These are phyloP conservation scores for Himalopsyche anomala DNA, from an alignment of 2,888 invertebrate species.

Conservation along the genomic window DNA sequence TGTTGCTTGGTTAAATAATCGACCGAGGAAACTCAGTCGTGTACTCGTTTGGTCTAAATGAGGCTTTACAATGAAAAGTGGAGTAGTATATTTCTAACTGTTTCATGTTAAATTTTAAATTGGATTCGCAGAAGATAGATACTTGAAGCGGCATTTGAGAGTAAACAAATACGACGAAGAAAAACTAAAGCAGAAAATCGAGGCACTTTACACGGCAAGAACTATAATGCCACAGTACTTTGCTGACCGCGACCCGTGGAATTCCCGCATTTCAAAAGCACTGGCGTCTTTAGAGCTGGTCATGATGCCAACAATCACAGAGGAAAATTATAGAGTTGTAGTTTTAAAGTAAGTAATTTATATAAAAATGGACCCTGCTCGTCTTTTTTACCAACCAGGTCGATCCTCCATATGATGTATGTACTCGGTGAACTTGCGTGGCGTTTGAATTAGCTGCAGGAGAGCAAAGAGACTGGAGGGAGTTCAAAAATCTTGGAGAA, in stretches of 20 bases:
- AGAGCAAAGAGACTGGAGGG: no score
- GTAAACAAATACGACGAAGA: not conserved
- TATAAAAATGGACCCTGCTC: no score
- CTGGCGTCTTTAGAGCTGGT: conserved; percentile 5
- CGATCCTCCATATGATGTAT: no score
- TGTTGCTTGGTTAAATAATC: no score
- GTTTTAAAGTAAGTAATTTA: not conserved
- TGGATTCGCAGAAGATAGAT: not conserved
- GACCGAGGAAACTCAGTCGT: no score
- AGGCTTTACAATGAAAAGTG: no score
- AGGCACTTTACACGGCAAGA: not conserved
- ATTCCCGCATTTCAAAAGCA: not conserved
- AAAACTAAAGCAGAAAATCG: conserved; percentile 15
- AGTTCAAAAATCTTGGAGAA: no score
- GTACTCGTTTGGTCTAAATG: no score
- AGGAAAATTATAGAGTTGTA: conserved; percentile 8
- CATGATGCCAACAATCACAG: not conserved
- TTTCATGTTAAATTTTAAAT: not conserved
- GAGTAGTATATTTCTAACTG: no score
- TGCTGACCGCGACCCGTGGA: conserved; percentile 45
- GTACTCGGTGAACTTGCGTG: no score
- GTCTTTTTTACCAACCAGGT: no score
- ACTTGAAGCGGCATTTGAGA: not conserved
- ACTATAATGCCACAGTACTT: conserved; percentile 44
- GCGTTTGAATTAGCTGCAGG: no score